These are phyloP conservation scores for Baccha elongata DNA, from an alignment of 2,888 invertebrate species.

Conservation along the genomic window DNA sequence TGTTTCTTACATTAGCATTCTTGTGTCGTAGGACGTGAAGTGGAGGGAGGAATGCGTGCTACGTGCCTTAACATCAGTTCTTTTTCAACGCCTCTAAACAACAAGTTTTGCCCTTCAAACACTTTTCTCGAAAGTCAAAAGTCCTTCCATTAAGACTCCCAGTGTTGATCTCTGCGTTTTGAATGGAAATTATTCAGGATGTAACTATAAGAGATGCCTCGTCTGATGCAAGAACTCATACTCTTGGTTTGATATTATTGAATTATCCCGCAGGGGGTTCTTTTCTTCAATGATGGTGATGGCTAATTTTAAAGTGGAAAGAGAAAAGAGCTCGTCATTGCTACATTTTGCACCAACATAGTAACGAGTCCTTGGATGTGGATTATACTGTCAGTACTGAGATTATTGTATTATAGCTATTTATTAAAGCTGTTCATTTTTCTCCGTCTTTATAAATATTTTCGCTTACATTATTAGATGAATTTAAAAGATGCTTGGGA, in stretches of 20 bases:
- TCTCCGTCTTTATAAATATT: background rate
- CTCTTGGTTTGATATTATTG: constrained; percentile 41
- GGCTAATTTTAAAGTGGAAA: background rate
- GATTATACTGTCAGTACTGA: background rate
- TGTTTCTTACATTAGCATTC: constrained; percentile 24
- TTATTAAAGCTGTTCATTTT: background rate
- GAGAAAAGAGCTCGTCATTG: background rate
- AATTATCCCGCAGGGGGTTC: constrained; percentile 39
- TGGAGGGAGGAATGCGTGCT: background rate
- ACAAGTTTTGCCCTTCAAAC: background rate
- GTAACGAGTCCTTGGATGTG: background rate
- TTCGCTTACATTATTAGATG: background rate
- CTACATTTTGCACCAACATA: too few relatives aligned
- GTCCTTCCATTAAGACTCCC: background rate
- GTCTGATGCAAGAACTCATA: background rate
- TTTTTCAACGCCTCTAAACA: background rate
- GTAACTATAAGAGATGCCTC: constrained; percentile 7
- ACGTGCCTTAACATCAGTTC: background rate
- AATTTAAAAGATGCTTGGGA: too few relatives aligned
- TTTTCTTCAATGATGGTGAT: background rate
- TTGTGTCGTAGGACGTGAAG: background rate
- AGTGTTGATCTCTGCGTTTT: background rate
- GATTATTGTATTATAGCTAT: background rate
- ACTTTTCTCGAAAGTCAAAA: background rate
- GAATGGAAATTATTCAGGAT: constrained; percentile 10